A percentile compares a stretch with the other conserved stretches of the same genome.
Conservation (phyloP, 2,888 invertebrate genomes). For the Drosophila multiciliata region DNA sequence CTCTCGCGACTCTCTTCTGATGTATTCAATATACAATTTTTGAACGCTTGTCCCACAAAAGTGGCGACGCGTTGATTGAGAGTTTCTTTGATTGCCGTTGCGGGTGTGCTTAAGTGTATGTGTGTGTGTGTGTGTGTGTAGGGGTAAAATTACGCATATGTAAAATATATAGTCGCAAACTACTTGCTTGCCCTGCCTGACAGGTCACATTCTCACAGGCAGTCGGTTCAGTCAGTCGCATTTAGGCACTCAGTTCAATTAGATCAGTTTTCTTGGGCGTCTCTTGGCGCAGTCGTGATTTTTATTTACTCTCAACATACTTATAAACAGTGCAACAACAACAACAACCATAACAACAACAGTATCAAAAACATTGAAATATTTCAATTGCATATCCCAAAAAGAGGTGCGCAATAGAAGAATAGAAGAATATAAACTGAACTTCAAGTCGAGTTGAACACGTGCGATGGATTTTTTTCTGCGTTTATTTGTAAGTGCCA, state of each 20-base stretch:
- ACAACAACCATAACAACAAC: background rate
- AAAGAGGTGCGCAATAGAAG: constrained; percentile 28
- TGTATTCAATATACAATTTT: constrained; percentile 59
- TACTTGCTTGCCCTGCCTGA: constrained; percentile 55
- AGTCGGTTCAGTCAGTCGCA: constrained; percentile 16
- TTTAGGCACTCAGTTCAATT: constrained; percentile 15
- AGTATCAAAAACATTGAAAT: background rate
- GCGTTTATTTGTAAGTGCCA: constrained; percentile 72
- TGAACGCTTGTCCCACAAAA: constrained; percentile 67
- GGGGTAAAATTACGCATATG: constrained; percentile 41
- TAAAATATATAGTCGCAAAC: constrained; percentile 52
- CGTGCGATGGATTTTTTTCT: constrained; percentile 75
- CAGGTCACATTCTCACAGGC: constrained; percentile 39
- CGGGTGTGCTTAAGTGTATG: constrained; percentile 29
- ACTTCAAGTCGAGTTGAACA: constrained; percentile 26
- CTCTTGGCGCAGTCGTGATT: constrained; percentile 49
- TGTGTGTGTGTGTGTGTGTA: constrained; percentile 12
- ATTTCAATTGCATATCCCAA: constrained; percentile 47
- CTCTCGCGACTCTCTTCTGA: constrained; percentile 28
- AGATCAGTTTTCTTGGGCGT: constrained; percentile 15
- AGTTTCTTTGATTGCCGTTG: constrained; percentile 71
- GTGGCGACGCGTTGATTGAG: constrained; percentile 76
- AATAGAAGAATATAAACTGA: constrained; percentile 28
- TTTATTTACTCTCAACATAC: constrained; percentile 44
- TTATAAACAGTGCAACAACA: constrained; percentile 54